These are phyloP conservation scores for Steinernema khuongi DNA, from an alignment of 1,140 invertebrate species.

Conservation along the genomic window DNA sequence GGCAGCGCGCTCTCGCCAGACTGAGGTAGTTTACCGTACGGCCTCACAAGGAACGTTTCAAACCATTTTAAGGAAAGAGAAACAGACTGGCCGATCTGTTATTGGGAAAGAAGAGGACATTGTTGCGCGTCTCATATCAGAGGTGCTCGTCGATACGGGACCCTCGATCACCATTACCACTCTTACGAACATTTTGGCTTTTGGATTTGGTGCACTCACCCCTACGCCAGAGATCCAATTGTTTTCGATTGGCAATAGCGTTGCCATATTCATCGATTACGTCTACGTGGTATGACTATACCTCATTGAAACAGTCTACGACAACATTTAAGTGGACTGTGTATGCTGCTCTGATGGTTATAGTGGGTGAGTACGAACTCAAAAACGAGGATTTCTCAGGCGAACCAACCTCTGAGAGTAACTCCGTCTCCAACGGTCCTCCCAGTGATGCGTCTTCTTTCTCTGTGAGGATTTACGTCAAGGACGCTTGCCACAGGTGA, in stretches of 20 bases:
- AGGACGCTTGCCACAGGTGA: not conserved
- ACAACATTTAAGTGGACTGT: constrained; percentile 46
- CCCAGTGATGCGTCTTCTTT: not conserved
- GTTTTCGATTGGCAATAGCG: constrained; percentile 57
- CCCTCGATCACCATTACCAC: constrained; percentile 58
- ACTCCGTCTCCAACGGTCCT: not conserved
- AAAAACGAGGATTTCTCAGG: constrained; percentile 9
- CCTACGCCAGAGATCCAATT: constrained; percentile 58
- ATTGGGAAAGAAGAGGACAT: not conserved
- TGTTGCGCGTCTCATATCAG: not conserved
- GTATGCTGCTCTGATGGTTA: constrained; percentile 50
- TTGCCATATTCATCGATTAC: constrained; percentile 54
- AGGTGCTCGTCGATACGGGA: constrained; percentile 56
- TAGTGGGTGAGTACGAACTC: constrained; percentile 47
- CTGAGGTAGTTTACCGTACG: constrained; percentile 1
- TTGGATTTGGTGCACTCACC: constrained; percentile 53
- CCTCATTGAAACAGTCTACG: not conserved
- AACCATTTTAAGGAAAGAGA: not conserved
- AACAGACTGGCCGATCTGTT: not conserved
- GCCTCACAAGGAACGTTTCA: not conserved
- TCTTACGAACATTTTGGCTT: constrained; percentile 54
- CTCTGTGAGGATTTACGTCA: not conserved
- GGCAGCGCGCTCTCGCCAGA: constrained; percentile 34
- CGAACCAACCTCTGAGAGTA: not conserved
- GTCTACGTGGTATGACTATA: constrained; percentile 47